Conservation (phyloP, 2,113 vertebrate species). For the Phalacrocorax brasilianus region DNA sequence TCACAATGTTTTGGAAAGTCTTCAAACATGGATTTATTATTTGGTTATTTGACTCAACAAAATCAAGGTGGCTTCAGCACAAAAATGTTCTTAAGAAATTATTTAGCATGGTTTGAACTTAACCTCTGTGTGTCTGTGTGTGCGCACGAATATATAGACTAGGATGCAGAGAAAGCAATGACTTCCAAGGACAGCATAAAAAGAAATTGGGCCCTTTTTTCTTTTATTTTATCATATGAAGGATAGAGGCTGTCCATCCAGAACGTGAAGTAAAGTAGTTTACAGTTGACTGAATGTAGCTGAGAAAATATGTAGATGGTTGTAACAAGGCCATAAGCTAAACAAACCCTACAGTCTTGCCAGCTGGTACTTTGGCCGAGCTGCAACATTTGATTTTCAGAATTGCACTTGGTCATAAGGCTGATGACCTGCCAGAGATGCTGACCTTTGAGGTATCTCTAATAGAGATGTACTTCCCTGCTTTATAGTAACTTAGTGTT, state of each 20-base stretch:
- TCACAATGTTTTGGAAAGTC: neutral
- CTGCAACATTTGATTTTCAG: neutral
- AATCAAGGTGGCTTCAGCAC: constrained; percentile 47
- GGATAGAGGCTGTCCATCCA: neutral
- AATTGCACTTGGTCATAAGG: neutral
- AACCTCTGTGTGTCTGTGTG: constrained; percentile 27
- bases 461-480: neutral
- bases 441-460: neutral
- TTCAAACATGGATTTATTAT: neutral
- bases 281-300: neutral
- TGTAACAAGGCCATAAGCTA: neutral
- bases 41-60: constrained; percentile 40
- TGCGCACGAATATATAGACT: neutral
- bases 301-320: neutral
- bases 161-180: neutral
- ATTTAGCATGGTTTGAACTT: constrained; percentile 70
- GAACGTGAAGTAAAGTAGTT: neutral
- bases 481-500: neutral
- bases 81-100: constrained; percentile 28
- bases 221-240: neutral
- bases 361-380: neutral
- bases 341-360: neutral
- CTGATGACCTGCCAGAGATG: constrained; percentile 2
- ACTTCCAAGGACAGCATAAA: neutral
- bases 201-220: neutral